Evolutionary conservation across 92 coral and sea anemone species (phyloP), one percentile per base, ranked within the genome.

Genomic region (Parazoanthus darwini): DNA sequence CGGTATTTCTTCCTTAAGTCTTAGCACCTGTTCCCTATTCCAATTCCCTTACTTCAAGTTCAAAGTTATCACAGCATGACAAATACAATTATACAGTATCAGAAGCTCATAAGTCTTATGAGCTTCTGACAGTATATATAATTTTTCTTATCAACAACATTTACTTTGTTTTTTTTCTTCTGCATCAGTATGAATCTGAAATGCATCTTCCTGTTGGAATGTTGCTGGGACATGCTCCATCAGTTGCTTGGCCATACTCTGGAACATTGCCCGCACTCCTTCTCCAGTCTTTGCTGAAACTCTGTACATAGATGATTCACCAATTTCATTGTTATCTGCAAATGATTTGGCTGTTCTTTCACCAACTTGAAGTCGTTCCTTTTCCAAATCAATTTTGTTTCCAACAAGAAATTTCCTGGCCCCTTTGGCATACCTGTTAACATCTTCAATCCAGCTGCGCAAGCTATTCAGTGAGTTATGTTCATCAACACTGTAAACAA

Each of bases 241-340:
- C 79, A 92, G 39, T 29, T 90, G 86, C 80, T 70, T 88, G 25
- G 92, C 78, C 51, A 94, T 89, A 59, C 85, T 81, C 23, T 89
- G 88, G 90, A 96, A 96, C 99, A 96, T 96, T 74, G 93, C 97
- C 16, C 82, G 85, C 29, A 96, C 88, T 25, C 98, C 99, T 22
- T 93, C 97, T 18, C 98, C 99, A 63, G 98, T 92, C 82, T 93
- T 93, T 10, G 99, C 99, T 29, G 99, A 96, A 63, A 94, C 93
- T 58, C 88, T 79, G 86, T 87, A 97, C 26, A 46, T 42, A 84
- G 77, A 71, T 68, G 82, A 78, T 46, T 65, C 84, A 10, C 35
- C 9, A 77, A 97, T 86, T 43, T 82, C 89, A 58, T 90, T 95
- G 85, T 89, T 91, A 35, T 85, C 90, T 72, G 91, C 75, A 92